A percentile compares a stretch with the other conserved stretches of the same genome.
These are phyloP conservation scores for Agonum fuliginosum DNA, from an alignment of 2,888 invertebrate genomes.

Conservation along the genomic window DNA sequence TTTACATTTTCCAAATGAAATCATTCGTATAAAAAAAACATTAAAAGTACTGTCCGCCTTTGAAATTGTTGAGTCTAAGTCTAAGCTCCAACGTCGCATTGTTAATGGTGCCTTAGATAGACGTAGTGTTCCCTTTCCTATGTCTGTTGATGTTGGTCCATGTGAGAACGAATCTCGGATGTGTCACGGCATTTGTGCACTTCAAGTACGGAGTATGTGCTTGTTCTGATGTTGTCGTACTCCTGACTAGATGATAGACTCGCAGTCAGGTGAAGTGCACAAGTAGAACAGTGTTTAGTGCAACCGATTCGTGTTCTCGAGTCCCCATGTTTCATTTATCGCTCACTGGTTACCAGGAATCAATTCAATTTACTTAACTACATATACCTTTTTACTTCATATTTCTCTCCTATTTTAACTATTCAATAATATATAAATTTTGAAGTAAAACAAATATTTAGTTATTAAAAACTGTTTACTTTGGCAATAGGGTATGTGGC, in stretches of 20 bases:
- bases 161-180: constrained; percentile 48
- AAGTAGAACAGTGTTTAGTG: constrained; percentile 53
- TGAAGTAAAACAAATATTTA: too few species aligned
- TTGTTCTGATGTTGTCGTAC: constrained; percentile 43
- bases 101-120: constrained; percentile 54
- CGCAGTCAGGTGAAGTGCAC: constrained; percentile 52
- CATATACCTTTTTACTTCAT: not conserved
- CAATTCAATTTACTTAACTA: constrained; percentile 1
- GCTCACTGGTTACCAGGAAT: constrained; percentile 27
- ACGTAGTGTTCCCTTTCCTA: constrained; percentile 47
- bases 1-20: constrained; percentile 13
- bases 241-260: constrained; percentile 48
- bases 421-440: too few species aligned
- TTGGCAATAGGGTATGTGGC: too few species aligned
- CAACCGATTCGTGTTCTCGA: constrained; percentile 45
- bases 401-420: not conserved
- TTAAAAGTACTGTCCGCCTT: constrained; percentile 1
- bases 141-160: constrained; percentile 55
- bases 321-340: constrained; percentile 19
- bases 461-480: too few species aligned
- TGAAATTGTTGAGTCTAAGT: constrained; percentile 16
- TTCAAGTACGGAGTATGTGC: constrained; percentile 45
- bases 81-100: constrained; percentile 41
- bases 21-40: constrained; percentile 23
- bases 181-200: constrained; percentile 47